phyloP scores from a whole-genome alignment of 2,888 invertebrate species.

The Beris morrisii region DNA sequence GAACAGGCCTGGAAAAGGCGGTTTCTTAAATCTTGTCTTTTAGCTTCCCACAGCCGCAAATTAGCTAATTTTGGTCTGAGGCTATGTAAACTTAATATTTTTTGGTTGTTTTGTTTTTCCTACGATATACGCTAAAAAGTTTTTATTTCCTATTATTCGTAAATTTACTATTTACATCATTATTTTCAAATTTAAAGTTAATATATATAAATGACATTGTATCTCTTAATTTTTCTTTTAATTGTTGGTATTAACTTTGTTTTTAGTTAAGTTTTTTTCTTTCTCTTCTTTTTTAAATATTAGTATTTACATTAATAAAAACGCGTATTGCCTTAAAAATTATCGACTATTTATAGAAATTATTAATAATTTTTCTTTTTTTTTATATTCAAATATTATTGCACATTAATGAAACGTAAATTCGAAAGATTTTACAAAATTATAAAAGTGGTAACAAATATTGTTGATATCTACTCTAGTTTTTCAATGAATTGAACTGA shows the following conservation, averaged over 20 bases:
- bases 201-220: background rate
- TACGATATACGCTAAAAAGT: constrained; percentile 31
- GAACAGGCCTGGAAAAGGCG: constrained; percentile 33
- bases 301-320: constrained; percentile 21
- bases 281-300: background rate
- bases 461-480: background rate
- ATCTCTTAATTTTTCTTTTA: background rate
- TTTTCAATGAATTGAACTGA: background rate
- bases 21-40: constrained; percentile 13
- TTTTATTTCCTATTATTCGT: constrained; percentile 16
- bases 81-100: constrained; percentile 35
- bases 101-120: constrained; percentile 16
- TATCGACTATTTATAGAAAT: constrained; percentile 26
- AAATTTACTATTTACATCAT: constrained; percentile 9
- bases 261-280: background rate
- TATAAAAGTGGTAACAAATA: background rate
- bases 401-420: constrained; percentile 30
- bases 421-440: constrained; percentile 28
- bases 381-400: constrained; percentile 25
- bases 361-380: constrained; percentile 6
- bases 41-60: constrained; percentile 39
- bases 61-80: constrained; percentile 40
- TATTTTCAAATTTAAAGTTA: constrained; percentile 9
- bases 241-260: background rate
- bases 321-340: constrained; percentile 30